phyloP scores from a whole-genome alignment of 2,888 invertebrate genomes.

The Cephus rjabovi region DNA sequence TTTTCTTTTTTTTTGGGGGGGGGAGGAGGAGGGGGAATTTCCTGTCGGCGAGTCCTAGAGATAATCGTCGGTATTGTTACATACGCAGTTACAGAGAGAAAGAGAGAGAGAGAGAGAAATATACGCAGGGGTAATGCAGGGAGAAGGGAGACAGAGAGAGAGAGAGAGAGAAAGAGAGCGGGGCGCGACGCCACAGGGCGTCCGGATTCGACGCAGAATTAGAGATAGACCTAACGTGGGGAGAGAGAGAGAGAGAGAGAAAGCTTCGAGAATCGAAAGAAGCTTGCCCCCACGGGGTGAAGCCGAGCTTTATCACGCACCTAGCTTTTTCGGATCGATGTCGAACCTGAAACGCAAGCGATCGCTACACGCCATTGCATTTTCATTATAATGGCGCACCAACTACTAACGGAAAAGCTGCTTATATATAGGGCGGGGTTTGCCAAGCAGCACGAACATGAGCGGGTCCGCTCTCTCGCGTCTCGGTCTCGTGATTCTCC shows the following conservation, averaged over 20 bases:
- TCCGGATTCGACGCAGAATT: neutral
- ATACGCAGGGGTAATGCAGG: conserved; percentile 13
- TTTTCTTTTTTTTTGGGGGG: neutral
- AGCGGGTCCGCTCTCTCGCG: neutral
- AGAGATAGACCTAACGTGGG: neutral
- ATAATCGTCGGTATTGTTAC: neutral
- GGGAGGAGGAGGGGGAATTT: neutral
- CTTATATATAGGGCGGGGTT: neutral
- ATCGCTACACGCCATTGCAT: neutral
- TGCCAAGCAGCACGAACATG: neutral
- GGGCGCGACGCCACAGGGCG: neutral
- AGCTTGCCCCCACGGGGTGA: conserved; percentile 1
- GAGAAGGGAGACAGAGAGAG: conserved; percentile 1
- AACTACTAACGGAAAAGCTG: neutral
- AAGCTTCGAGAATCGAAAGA: conserved; percentile 12
- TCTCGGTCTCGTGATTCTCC: neutral
- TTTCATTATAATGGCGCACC: neutral
- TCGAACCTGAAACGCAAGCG: conserved; percentile 3
- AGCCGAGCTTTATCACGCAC: neutral
- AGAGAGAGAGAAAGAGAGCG: conserved; percentile 1
- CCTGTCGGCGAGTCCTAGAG: neutral
- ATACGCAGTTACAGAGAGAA: neutral
- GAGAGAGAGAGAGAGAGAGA: conserved; percentile 17
- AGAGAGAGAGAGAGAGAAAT: neutral
- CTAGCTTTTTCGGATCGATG: neutral